Evolutionary conservation across 2,888 invertebrate species (phyloP), one percentile per base, ranked within the genome.

Genomic region (Eurytoma adleriae): DNA sequence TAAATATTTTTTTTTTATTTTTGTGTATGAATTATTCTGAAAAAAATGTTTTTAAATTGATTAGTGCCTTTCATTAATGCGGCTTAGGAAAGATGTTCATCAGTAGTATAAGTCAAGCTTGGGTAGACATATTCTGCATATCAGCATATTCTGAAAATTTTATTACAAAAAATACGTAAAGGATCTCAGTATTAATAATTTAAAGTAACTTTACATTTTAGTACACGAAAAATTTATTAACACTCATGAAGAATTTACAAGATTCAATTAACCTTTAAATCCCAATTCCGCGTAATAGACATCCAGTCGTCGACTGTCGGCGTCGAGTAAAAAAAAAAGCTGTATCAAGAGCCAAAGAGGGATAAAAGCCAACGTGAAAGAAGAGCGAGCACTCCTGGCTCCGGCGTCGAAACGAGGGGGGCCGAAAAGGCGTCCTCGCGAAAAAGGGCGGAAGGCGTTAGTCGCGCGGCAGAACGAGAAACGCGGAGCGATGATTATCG

Each of bases 401-500:
- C 2, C 2, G 2, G 30, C 2, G 2, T 3, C 24, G 4, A 24
- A 59, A 5, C 7, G 18, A 20, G 59, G 54, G 54, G n/a, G 3
- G n/a, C 16, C 13, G 20, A 20, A 20, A 24, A 2, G 24, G 59
- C 14, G 50, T 13, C 4, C 48, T n/a, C 71, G 71, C 40, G 71
- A 59, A 74, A 81, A 77, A 79, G 82, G 20, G 66, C 72, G 40
- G 59, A 68, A 79, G 27, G 27, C 16, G 54, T n/a, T 54, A 10
- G 13, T 14, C n/a, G 48, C 52, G 71, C 56, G 64, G 76, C 67
- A 76, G 83, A 83, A 72, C 77, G 69, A 68, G 72, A 80, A 59
- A 80, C 80, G 74, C 54, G 59, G 76, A 73, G 48, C 64, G 69
- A 80, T 80, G 85, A 86, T 88, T 87, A 89, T 87, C 87, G 88